Base-by-base conservation (phyloP, 2,113 vertebrate genomes). In the Cichladusa arquata region DNA sequence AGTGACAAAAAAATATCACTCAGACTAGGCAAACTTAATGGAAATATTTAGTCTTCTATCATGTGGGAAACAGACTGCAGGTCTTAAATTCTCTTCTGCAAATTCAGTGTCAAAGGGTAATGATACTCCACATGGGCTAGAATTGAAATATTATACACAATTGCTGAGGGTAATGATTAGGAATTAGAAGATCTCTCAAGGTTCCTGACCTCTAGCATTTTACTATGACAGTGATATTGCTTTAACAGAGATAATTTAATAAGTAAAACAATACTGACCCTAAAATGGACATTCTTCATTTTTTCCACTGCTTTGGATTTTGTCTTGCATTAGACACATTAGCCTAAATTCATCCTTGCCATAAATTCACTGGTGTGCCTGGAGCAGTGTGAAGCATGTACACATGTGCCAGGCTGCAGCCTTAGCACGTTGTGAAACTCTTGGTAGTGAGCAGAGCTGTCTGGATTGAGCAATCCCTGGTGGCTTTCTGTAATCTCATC, bases 31-130 rank as follows among this genome's bases (percentile, higher is more conserved):
- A 91, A 36, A 24, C 53, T 70, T 77, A 57, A 44, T 86, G 95
- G 92, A 95, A 94, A 95, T 88, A 93, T 77, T 97, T 96, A 92
- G 85, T 89, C 83, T 80, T 83, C 74, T 83, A 56, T 90, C 77
- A 53, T 83, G 71, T 86, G 90, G 36, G 88, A 90, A 90, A 67
- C 45, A 91, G 76, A 64, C 71, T 62, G 34, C 18, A 90, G 85
- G 36, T 83, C 64, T 94, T 88, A 60, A 85, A 44, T 48, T 86
- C n/a, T 57, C 29, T 72, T 88, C 82, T 84, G 33, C 76, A 82
- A 83, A 90, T 76, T 91, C 47, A 62, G 67, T 88, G 71, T 92
- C 92, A 93, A 95, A 91, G 38, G 70, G 58, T 94, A 90, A 90
- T 47, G 71, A 92, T 85, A 91, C 48, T 73, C 48, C 62, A 61